Evolutionary conservation across 2,797 vertebrate genomes (phyloP).

Genomic region (Alauda arvensis): DNA sequence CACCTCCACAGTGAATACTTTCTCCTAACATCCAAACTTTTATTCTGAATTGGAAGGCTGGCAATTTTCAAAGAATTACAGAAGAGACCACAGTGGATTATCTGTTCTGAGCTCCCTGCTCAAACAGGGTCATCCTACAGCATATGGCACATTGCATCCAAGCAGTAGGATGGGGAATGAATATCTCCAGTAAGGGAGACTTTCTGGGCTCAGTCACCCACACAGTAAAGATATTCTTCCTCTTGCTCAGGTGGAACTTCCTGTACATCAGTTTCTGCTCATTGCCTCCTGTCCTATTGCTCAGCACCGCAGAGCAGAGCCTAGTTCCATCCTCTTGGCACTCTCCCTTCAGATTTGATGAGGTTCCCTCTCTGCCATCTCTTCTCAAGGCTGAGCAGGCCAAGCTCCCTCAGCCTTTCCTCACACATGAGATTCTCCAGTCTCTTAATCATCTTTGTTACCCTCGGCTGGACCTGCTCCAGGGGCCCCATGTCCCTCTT

Average conservation of each 20-base stretch:
- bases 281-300: too few species aligned
- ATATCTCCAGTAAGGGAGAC: not conserved
- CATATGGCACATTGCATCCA: not conserved
- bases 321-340: too few species aligned
- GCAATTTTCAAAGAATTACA: not conserved
- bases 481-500: too few species aligned
- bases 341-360: too few species aligned
- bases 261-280: not conserved
- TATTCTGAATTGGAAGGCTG: not conserved
- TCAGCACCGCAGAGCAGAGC: too few species aligned
- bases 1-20: not conserved
- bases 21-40: not conserved
- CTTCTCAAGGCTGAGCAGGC: too few species aligned
- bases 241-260: not conserved
- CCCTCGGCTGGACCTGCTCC: fast-evolving
- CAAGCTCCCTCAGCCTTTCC: too few species aligned
- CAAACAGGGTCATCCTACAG: not conserved
- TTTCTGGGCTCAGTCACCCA: not conserved
- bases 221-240: not conserved
- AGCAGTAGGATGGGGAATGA: not conserved
- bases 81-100: not conserved
- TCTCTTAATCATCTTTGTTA: not conserved
- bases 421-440: too few species aligned
- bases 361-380: too few species aligned
- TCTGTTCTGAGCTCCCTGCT: not conserved